Base-by-base conservation (phyloP, 2,113 vertebrate species). In the Struthidea cinerea region DNA sequence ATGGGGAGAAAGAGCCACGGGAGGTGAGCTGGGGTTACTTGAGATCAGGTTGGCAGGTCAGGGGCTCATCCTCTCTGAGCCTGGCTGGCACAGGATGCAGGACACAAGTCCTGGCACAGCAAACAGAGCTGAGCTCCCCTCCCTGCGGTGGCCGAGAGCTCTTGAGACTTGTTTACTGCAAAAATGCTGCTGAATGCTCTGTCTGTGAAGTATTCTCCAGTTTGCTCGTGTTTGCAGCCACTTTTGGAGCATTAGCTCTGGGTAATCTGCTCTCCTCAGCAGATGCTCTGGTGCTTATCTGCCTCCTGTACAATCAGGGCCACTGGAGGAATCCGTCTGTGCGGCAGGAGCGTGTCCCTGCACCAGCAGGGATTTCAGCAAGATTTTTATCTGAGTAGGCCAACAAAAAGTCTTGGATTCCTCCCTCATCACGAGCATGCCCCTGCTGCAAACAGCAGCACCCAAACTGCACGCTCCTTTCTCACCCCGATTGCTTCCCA, bases 401-500 rank as follows among this genome's bases (percentile, higher is more conserved):
- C 44, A 42, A 37, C n/a, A 76, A 30, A 71, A 68, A 64, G 8
- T 18, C n/a, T 35, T 55, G 32, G 33, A 47, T 92, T 77, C 33
- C 19, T 67, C 75, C 59, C 63, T 90, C 6, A 1, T 3, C 27
- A 73, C 30, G 6, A 16, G 21, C 39, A 3, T 0, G 10, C 41
- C 19, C 1, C 0, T 56, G 63, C 69, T 61, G 41, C 68, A 53
- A 16, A 12, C 75, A 37, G 47, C 90, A 24, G 27, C 74, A 35
- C 39, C 47, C 37, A 15, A 35, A 5, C 6, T 39, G 21, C 26
- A 3, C 0, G 0, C 39, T 49, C 7, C 2, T 23, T 76, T 57
- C 65, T 85, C 78, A 30, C 41, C 32, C 57, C 11, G 2, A 2
- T 33, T 12, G 1, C 39, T 21, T 30, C 50, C 68, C 2, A 0